Conservation (phyloP, 1,140 invertebrate species). For the Drosophila kurseongensis region DNA sequence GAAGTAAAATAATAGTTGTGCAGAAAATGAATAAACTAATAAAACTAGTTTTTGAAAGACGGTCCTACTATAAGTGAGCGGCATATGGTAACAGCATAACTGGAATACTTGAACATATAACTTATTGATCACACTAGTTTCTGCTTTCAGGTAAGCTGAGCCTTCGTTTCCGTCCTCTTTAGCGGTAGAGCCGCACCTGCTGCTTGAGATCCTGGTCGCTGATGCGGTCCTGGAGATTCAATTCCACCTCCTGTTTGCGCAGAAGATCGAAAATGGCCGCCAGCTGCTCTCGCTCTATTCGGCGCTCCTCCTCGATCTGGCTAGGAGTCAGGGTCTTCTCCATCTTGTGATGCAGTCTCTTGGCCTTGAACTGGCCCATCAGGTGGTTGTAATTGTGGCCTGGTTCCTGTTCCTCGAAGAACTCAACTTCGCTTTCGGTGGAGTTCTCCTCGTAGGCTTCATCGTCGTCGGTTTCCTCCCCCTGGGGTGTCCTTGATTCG, state of each 20-base stretch:
- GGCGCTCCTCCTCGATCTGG: conserved; percentile 73
- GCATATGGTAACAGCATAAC: neutral
- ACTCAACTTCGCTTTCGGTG: conserved; percentile 57
- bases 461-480: conserved; percentile 51
- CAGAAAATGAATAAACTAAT: no score
- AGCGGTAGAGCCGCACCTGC: conserved; percentile 77
- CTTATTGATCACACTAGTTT: conserved; percentile 46
- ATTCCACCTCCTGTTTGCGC: conserved; percentile 74
- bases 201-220: conserved; percentile 73
- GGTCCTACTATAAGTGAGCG: neutral
- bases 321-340: conserved; percentile 63
- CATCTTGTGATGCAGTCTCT: conserved; percentile 65
- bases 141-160: conserved; percentile 32
- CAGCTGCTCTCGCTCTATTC: conserved; percentile 77
- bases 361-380: conserved; percentile 72
- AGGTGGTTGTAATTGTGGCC: conserved; percentile 51
- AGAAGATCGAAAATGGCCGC: conserved; percentile 76
- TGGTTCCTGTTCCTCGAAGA: conserved; percentile 16
- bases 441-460: conserved; percentile 59
- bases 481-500: conserved; percentile 22
- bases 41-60: neutral
- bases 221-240: conserved; percentile 77
- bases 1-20: neutral
- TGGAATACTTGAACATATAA: conserved; percentile 11
- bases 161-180: neutral